A percentile compares a stretch with the other conserved stretches of the same genome.
phyloP scores from a whole-genome alignment of 2,113 vertebrate species.

The Etheostoma spectabile region DNA sequence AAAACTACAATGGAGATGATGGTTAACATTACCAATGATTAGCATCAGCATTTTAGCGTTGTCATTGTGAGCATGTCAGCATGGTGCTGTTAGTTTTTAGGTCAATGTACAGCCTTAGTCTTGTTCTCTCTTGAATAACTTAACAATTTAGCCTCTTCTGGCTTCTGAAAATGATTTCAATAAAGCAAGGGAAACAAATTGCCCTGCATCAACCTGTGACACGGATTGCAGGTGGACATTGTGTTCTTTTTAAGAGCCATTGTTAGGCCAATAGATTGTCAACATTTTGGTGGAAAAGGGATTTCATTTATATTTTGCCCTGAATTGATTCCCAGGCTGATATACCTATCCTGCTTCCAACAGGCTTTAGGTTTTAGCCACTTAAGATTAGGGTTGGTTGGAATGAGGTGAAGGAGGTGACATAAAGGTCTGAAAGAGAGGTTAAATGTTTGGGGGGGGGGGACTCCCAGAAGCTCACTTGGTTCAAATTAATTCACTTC shows the following conservation, averaged over 20 bases:
- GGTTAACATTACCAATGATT: neutral
- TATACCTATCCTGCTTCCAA: neutral
- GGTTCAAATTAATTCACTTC: neutral
- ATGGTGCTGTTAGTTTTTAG: neutral
- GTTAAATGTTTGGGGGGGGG: neutral
- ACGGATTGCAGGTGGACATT: neutral
- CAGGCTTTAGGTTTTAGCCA: neutral
- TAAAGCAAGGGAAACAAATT: neutral
- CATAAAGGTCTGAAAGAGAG: neutral
- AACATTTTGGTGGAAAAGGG: neutral
- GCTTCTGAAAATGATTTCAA: neutral
- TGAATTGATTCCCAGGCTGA: neutral
- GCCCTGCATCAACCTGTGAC: neutral
- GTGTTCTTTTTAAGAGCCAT: neutral
- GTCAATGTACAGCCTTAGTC: neutral
- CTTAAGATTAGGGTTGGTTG: neutral
- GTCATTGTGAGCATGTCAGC: neutral
- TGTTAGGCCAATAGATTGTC: neutral
- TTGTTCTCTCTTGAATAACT: neutral
- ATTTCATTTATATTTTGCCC: neutral
- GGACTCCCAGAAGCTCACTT: neutral
- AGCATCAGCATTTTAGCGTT: neutral
- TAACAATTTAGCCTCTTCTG: neutral
- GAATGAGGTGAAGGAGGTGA: neutral
- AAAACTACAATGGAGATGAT: neutral